Base-by-base conservation (phyloP, 2,797 vertebrate genomes). In the Oryzias sinensis region DNA sequence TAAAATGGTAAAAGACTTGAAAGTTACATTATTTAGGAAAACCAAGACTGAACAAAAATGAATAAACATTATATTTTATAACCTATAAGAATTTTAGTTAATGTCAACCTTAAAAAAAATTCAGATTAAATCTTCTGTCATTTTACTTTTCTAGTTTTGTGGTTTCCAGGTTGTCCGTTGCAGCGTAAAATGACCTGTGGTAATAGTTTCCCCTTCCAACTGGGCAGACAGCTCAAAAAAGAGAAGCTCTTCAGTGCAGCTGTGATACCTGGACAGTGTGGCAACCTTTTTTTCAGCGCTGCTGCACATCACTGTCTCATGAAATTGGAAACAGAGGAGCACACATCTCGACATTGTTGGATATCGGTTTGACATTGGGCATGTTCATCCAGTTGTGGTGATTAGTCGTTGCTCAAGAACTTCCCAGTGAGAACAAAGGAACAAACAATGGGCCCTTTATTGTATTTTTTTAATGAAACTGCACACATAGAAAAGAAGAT, bases 311-410 rank as follows among this genome's bases (percentile, higher is more conserved):
- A 86, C 72, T 81, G 85, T 90, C 87, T 88, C 85, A 74, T 79
- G 84, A 90, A 90, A 90, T 91, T 90, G 87, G 85, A 91, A 88
- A 89, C 84, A 73, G 76, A 77, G 82, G 83, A 90, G 82, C 79
- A 83, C 82, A 87, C 87, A 87, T 90, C 83, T 88, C 87, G 85
- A 91, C 87, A 88, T 87, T 89, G 85, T 77, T 53, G 76, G 84
- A 84, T 87, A 86, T 90, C 83, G 80, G 78, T 83, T 49, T 84
- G 87, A 88, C 87, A 89, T 85, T 87, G 84, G 78, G 62, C 58
- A 54, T 53, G 63, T 80, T 77, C 77, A 86, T 83, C 72, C 62
- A 65, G 80, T 76, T 57, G 70, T 59, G 43, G 63, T 73, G 62
- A 75, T 82, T 65, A 77, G 72, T 70, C 9, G 71, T 16, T 79